Evolutionary conservation across 2,113 vertebrate genomes (phyloP).

Genomic region (Dromas ardeola): DNA sequence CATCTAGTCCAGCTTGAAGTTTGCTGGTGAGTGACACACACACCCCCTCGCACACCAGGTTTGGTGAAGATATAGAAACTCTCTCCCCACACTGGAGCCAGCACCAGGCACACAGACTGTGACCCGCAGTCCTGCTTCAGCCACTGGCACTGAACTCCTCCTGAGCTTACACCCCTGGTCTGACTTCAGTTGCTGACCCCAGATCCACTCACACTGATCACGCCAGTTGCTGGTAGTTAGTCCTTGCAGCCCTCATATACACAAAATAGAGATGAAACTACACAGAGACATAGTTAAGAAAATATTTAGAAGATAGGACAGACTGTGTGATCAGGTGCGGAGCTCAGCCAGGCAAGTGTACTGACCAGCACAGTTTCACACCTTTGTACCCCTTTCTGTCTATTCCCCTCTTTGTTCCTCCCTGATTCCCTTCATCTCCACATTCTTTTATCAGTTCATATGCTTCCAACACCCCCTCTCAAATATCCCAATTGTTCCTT

Average conservation of each 20-base stretch:
- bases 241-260: background rate
- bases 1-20: background rate
- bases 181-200: background rate
- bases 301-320: background rate
- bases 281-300: background rate
- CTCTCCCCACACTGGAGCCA: background rate
- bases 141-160: background rate
- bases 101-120: no score
- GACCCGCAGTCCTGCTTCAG: background rate
- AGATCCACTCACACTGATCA: background rate
- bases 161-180: background rate
- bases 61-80: background rate
- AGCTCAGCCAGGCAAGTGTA: background rate
- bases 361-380: background rate
- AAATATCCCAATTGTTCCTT: background rate
- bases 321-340: background rate
- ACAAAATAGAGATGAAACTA: background rate
- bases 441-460: background rate
- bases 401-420: background rate
- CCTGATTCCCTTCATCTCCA: background rate
- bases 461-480: background rate
- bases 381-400: background rate
- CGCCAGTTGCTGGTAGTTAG: background rate
- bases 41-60: background rate
- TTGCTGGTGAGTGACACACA: background rate